Percentiles rank a stretch among this genome's conserved stretches.
phyloP scores from a whole-genome alignment of 1,140 invertebrate species.

The Anoplolepis gracilipes region DNA sequence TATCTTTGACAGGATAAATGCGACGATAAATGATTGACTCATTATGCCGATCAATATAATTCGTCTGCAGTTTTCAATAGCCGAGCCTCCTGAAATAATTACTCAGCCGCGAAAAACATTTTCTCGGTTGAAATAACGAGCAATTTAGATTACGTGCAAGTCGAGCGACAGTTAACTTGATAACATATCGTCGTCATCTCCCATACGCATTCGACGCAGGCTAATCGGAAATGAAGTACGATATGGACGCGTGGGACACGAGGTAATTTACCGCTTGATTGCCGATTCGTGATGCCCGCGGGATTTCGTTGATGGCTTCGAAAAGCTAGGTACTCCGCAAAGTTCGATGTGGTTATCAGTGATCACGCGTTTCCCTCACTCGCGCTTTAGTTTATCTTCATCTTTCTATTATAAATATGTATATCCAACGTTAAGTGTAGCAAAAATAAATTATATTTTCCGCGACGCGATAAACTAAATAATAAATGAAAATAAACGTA shows the following conservation, averaged over 20 bases:
- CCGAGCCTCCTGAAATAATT: conserved; percentile 38
- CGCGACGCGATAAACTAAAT: not conserved
- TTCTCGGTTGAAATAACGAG: not conserved
- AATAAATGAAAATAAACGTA: not conserved
- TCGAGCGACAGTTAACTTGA: conserved; percentile 18
- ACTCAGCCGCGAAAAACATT: conserved; percentile 13
- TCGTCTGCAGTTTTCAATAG: conserved; percentile 17
- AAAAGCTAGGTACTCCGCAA: conserved; percentile 57
- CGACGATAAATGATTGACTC: conserved; percentile 69
- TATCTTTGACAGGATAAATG: conserved; percentile 56
- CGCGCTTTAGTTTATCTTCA: not conserved
- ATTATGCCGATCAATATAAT: conserved; percentile 27
- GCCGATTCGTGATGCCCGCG: conserved; percentile 72
- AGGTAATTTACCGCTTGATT: conserved; percentile 79
- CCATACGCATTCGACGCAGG: conserved; percentile 44
- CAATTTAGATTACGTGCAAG: not conserved
- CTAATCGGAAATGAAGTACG: conserved; percentile 62
- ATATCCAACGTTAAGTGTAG: not conserved
- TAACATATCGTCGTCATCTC: conserved; percentile 44
- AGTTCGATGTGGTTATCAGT: conserved; percentile 71
- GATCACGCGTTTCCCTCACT: conserved; percentile 47
- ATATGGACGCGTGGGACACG: conserved; percentile 44
- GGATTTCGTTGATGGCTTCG: conserved; percentile 65
- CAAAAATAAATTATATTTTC: not conserved
- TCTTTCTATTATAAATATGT: too few relatives aligned